phyloP scores from a whole-genome alignment of 2,113 vertebrate species.

The Alces alces region DNA sequence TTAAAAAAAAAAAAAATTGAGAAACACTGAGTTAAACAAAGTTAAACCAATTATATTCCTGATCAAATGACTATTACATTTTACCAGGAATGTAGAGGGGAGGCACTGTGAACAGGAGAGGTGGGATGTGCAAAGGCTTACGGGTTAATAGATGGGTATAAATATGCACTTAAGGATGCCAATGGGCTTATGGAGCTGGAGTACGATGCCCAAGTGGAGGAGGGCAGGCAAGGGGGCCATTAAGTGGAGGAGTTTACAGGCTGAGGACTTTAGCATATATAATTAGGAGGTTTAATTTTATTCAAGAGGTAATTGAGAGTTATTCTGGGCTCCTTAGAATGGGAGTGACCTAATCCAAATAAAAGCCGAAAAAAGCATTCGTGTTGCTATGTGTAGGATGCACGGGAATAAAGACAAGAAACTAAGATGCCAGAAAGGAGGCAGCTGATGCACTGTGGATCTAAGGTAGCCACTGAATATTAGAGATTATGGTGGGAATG shows the following conservation, averaged over 20 bases:
- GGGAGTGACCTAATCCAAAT: not conserved
- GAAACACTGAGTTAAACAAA: not conserved
- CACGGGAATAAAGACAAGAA: slow-evolving; percentile 24
- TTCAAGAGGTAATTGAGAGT: not conserved
- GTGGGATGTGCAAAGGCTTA: not conserved
- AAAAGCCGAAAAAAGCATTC: not conserved
- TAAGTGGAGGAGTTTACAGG: not conserved
- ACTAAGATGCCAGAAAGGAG: not conserved
- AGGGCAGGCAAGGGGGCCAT: not conserved
- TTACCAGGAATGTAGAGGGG: not conserved
- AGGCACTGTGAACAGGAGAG: not conserved
- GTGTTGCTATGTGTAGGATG: not conserved
- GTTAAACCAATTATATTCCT: not conserved
- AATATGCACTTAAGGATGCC: not conserved
- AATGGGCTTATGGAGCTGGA: not conserved
- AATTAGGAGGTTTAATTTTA: not conserved
- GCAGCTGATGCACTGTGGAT: not conserved
- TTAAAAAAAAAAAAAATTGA: not conserved
- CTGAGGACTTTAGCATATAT: not conserved
- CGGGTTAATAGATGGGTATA: not conserved
- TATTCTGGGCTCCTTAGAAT: slow-evolving; percentile 5
- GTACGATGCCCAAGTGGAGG: not conserved
- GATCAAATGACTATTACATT: not conserved
- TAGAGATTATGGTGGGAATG: not conserved
- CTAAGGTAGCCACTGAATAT: not conserved